Percentiles rank a stretch among this genome's conserved stretches.
These are phyloP conservation scores for Catamblyrhynchus diadema DNA, from an alignment of 2,797 vertebrate genomes.

Conservation along the genomic window DNA sequence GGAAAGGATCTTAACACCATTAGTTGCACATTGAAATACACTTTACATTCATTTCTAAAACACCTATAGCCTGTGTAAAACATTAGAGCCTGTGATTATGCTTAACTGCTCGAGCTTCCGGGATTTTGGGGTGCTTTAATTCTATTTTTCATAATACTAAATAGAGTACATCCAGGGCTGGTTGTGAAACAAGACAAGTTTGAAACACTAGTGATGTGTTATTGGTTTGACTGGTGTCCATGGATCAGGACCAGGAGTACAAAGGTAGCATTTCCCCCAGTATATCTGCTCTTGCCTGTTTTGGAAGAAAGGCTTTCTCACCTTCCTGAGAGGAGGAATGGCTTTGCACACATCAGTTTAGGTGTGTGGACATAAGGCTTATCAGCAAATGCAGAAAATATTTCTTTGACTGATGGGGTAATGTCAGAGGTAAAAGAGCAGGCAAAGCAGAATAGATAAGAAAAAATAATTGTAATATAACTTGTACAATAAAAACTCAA, in stretches of 20 bases:
- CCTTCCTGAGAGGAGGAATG: neutral
- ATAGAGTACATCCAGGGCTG: neutral
- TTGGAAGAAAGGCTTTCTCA: neutral
- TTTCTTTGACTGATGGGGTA: neutral
- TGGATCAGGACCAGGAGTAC: neutral
- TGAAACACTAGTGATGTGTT: neutral
- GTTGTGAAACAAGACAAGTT: neutral
- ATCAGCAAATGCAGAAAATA: neutral
- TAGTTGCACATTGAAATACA: neutral
- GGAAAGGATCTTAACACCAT: neutral
- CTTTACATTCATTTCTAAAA: neutral
- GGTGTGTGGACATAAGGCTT: neutral
- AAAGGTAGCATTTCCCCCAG: neutral
- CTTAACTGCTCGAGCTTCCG: accelerated
- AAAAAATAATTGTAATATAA: neutral
- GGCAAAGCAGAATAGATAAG: neutral
- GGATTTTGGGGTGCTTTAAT: neutral
- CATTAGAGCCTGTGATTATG: neutral
- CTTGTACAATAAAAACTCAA: neutral
- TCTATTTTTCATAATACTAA: neutral
- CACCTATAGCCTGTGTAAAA: neutral
- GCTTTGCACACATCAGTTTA: neutral
- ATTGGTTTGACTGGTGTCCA: neutral
- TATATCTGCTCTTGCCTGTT: neutral
- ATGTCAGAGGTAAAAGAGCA: neutral